phyloP scores from a whole-genome alignment of 2,888 invertebrate genomes.

The Hydrotaea diabolus region DNA sequence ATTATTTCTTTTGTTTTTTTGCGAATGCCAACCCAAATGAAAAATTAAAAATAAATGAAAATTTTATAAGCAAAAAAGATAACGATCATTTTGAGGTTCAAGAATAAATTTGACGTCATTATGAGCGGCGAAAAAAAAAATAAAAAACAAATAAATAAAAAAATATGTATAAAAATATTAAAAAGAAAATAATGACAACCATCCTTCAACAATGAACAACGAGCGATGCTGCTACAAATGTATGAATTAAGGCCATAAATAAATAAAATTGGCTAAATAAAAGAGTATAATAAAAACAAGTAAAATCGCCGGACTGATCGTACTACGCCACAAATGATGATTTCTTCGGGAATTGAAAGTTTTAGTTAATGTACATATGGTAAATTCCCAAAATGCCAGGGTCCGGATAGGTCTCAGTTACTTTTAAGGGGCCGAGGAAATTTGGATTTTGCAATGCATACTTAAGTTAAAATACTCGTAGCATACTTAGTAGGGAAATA shows the following conservation, averaged over 20 bases:
- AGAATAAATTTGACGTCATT: background rate
- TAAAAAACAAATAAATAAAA: background rate
- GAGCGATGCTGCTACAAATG: background rate
- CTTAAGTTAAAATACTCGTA: background rate
- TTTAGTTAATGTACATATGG: too few species aligned
- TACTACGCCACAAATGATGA: too few species aligned
- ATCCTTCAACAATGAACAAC: constrained; percentile 26
- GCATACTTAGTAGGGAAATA: too few species aligned
- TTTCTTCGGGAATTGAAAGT: too few species aligned
- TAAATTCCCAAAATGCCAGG: too few species aligned
- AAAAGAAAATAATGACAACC: background rate
- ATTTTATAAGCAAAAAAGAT: too few species aligned
- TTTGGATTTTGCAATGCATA: too few species aligned
- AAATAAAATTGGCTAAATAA: constrained; percentile 19
- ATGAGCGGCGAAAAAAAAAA: background rate
- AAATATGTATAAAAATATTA: background rate
- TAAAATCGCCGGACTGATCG: too few species aligned
- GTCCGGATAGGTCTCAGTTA: too few species aligned
- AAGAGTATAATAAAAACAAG: background rate
- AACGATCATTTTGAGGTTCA: background rate
- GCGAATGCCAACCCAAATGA: background rate
- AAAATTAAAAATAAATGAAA: background rate
- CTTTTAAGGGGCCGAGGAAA: too few species aligned
- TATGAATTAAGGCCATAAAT: constrained; percentile 17
- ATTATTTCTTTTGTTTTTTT: background rate